Evolutionary conservation across 1,140 invertebrate genomes (phyloP), one percentile per base, ranked within the genome.

Genomic region (Drosophila carrolli): DNA sequence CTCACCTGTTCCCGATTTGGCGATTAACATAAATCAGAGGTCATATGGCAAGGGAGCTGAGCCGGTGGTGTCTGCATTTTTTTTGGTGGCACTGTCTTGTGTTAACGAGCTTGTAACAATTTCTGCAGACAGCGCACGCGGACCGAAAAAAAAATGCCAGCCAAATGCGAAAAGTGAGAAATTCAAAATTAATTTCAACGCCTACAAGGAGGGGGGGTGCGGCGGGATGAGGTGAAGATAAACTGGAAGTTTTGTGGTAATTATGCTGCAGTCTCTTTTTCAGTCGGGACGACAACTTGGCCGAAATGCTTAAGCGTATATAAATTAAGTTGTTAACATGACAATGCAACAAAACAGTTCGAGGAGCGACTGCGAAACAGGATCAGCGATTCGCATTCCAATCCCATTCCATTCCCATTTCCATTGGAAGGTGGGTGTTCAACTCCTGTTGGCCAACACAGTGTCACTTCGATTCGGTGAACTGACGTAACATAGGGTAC

Each of bases 51-150:
- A 71, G 72, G 50, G 68, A 73, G 55, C 51, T 62, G 19, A 29
- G 32, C 41, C 19, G 35, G n/a, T 38, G 29, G 23, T 76, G 61
- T 74, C 57, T 59, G 66, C 37, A 65, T 61, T 72, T 65, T 47
- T 70, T 74, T 78, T 89, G 84, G 84, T 89, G 84, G 84, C 85
- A 89, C 65, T 78, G 85, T 75, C 56, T 66, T 89, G 84, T 89
- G 84, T 89, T 89, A 89, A 89, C 84, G 84, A 89, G 84, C 84
- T 89, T 89, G 84, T 89, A 89, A 89, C 84, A 89, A 89, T 89
- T 89, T 89, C 74, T 75, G 81, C 78, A 83, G 80, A 79, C 75
- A 61, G 66, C 48, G 47, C 63, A 60, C 50, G 32, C 29, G 50
- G 50, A 16, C 29, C 32, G 27, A 38, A 38, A 38, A 16, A 16